Conservation (phyloP, 2,113 vertebrate species). For the Crotalus viridis region DNA sequence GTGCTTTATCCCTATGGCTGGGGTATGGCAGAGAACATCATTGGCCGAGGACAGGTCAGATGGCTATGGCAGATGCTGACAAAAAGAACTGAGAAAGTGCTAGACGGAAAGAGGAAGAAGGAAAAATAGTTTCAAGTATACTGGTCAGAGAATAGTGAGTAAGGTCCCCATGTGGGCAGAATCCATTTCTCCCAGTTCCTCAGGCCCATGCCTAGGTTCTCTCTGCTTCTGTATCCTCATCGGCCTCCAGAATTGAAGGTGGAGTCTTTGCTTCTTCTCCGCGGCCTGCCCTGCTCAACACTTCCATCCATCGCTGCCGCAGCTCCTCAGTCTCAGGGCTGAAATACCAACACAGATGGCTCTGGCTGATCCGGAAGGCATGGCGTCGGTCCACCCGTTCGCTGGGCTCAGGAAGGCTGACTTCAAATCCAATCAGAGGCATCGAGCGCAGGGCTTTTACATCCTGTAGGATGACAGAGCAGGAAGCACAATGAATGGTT, state of each 20-base stretch:
- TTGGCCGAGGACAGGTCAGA: not conserved
- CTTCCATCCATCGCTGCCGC: constrained; percentile 84
- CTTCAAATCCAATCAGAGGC: constrained; percentile 87
- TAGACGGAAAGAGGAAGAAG: not conserved
- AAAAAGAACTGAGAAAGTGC: constrained; percentile 24
- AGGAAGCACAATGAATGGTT: not conserved
- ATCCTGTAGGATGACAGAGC: constrained; percentile 67
- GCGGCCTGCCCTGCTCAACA: constrained; percentile 78
- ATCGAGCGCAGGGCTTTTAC: constrained; percentile 89
- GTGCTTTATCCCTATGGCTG: not conserved
- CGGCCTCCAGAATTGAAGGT: constrained; percentile 75
- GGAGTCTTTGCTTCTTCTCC: constrained; percentile 76
- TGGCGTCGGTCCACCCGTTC: constrained; percentile 85
- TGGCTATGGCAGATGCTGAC: not conserved
- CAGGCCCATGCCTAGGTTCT: constrained; percentile 51
- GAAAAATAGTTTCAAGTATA: constrained; percentile 29
- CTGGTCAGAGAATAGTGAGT: constrained; percentile 4
- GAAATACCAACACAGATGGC: constrained; percentile 89
- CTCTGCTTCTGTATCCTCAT: constrained; percentile 51
- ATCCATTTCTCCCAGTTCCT: constrained; percentile 1
- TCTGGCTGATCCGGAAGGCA: constrained; percentile 89
- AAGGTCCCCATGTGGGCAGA: constrained; percentile 14
- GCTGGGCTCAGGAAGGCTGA: constrained; percentile 80
- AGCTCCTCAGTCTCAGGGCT: constrained; percentile 86
- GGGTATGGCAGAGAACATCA: not conserved